phyloP scores from a whole-genome alignment of 2,888 invertebrate genomes.

The Sipunculus nudus region DNA sequence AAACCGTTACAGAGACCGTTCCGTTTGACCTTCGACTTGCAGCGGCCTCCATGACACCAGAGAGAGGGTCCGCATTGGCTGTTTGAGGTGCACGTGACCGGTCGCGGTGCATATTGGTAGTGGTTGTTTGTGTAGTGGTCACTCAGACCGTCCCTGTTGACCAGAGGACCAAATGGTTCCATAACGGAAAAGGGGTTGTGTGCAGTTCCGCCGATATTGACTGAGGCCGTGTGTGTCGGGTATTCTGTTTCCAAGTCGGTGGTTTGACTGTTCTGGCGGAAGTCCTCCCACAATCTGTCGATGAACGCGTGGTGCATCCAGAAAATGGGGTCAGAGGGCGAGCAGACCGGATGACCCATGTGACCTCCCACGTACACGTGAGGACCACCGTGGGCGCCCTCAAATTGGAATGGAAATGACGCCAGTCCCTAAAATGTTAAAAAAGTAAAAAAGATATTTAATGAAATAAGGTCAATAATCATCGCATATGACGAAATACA shows the following conservation, averaged over 20 bases:
- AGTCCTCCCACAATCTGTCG: constrained; percentile 60
- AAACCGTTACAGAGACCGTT: no score
- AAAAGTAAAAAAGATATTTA: no score
- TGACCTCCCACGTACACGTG: constrained; percentile 61
- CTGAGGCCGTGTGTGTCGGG: no score
- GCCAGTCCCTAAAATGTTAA: no score
- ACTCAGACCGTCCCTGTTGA: constrained; percentile 14
- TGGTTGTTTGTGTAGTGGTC: constrained; percentile 18
- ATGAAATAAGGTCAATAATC: no score
- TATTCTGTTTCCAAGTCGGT: background rate
- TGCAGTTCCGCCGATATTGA: no score
- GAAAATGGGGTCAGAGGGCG: constrained; percentile 64
- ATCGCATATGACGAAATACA: no score
- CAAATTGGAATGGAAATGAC: no score
- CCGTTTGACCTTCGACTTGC: constrained; percentile 22
- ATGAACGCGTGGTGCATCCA: constrained; percentile 62
- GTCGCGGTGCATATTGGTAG: constrained; percentile 18
- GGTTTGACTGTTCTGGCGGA: background rate
- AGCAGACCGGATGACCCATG: constrained; percentile 54
- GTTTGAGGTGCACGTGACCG: constrained; percentile 7
- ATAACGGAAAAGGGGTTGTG: no score
- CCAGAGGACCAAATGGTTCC: constrained; percentile 11
- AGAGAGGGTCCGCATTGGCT: constrained; percentile 14
- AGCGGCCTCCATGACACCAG: constrained; percentile 19
- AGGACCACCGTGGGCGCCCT: constrained; percentile 47